phyloP scores from a whole-genome alignment of 2,888 invertebrate species.

The Leucophenga montana region DNA sequence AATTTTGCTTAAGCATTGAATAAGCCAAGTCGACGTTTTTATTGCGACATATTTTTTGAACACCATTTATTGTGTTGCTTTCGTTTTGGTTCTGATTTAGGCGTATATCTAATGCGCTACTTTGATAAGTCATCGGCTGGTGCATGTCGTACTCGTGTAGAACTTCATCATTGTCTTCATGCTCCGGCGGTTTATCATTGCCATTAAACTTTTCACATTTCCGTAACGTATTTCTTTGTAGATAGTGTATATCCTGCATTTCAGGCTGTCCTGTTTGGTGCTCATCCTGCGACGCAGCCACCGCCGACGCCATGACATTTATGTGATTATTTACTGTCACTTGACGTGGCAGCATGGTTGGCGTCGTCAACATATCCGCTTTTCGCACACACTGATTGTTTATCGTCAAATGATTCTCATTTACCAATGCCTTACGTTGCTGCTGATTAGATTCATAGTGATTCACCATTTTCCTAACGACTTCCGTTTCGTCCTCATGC shows the following conservation, averaged over 20 bases:
- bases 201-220: slow-evolving; percentile 41
- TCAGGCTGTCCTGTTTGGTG: too few relatives aligned
- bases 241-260: slow-evolving; percentile 21
- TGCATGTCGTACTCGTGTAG: slow-evolving; percentile 29
- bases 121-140: slow-evolving; percentile 51
- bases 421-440: slow-evolving; percentile 33
- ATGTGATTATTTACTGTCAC: slow-evolving; percentile 74
- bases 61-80: slow-evolving; percentile 48
- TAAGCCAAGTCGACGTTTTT: slow-evolving; percentile 74
- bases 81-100: slow-evolving; percentile 56
- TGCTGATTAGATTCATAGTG: slow-evolving; percentile 67
- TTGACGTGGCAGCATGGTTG: slow-evolving; percentile 46
- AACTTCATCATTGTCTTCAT: not conserved
- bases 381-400: slow-evolving; percentile 73
- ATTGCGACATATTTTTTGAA: slow-evolving; percentile 70
- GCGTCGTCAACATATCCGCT: slow-evolving; percentile 56
- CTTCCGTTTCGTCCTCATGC: slow-evolving; percentile 53
- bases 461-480: slow-evolving; percentile 72
- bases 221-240: slow-evolving; percentile 16
- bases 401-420: slow-evolving; percentile 68
- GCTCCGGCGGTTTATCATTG: slow-evolving; percentile 22
- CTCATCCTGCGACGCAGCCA: slow-evolving; percentile 23
- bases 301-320: slow-evolving; percentile 53
- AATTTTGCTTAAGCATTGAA: slow-evolving; percentile 61
- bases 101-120: slow-evolving; percentile 68